A percentile compares a stretch with the other conserved stretches of the same genome.
Evolutionary conservation across 2,797 vertebrate genomes (phyloP).

Genomic region (Gila robusta): DNA sequence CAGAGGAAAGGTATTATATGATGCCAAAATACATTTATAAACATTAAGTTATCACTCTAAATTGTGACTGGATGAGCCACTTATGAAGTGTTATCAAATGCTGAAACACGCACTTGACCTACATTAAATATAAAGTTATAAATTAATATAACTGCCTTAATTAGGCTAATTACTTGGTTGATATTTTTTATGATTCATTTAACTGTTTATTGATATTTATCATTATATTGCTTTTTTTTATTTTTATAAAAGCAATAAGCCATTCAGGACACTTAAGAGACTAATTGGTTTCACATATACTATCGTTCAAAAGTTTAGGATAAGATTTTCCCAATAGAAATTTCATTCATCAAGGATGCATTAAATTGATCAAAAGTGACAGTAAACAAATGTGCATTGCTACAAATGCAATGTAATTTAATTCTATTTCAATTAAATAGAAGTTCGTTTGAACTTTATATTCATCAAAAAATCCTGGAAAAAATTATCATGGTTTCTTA

Average conservation of each 20-base stretch:
- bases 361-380: no score
- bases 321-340: no score
- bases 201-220: background rate
- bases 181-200: background rate
- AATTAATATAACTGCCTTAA: background rate
- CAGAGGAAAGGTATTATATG: slow-evolving; percentile 70
- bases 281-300: background rate
- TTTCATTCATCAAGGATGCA: no score
- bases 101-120: background rate
- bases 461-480: no score
- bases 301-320: no score
- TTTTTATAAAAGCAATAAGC: no score
- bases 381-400: no score
- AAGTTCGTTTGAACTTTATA: no score
- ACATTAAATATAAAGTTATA: background rate
- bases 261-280: background rate
- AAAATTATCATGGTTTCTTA: no score
- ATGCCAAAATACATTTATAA: background rate
- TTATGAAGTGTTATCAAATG: background rate
- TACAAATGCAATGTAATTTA: no score
- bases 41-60: background rate
- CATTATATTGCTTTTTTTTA: background rate
- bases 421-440: no score
- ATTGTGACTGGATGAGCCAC: background rate
- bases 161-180: background rate